A percentile compares a stretch with the other conserved stretches of the same genome.
Evolutionary conservation across 2,113 vertebrate genomes (phyloP).

Genomic region (Poeciliopsis prolifica): DNA sequence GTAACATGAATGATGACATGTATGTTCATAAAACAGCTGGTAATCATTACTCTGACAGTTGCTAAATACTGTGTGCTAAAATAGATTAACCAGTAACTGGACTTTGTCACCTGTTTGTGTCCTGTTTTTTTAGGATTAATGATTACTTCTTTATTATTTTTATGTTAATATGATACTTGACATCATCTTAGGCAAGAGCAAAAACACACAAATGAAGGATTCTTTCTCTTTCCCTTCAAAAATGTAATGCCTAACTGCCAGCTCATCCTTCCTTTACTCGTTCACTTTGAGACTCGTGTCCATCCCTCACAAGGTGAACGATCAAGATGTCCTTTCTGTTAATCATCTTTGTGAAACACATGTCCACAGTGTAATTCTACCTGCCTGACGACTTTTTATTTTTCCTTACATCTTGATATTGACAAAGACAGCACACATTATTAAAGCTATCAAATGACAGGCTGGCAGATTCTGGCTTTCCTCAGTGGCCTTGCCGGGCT

Average conservation of each 20-base stretch:
- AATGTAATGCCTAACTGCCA: conserved; percentile 66
- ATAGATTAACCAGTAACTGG: conserved; percentile 60
- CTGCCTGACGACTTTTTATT: conserved; percentile 37
- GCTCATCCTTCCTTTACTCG: conserved; percentile 26
- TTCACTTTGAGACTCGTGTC: conserved; percentile 32
- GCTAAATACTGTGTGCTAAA: conserved; percentile 27
- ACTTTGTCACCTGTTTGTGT: conserved; percentile 64
- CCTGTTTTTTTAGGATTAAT: conserved; percentile 55
- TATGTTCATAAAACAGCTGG: conserved; percentile 21
- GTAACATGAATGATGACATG: conserved; percentile 17
- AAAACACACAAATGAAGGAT: conserved; percentile 5
- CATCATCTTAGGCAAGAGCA: conserved; percentile 34
- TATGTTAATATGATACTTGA: conserved; percentile 70
- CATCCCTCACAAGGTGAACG: conserved; percentile 30
- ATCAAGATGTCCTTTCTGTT: conserved; percentile 58
- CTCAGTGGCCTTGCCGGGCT: conserved; percentile 85
- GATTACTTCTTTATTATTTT: conserved; percentile 61
- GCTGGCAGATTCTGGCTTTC: conserved; percentile 87
- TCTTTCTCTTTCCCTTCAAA: background rate
- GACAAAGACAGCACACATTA: conserved; percentile 19
- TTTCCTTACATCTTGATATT: conserved; percentile 19
- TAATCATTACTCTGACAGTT: conserved; percentile 44
- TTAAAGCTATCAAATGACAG: conserved; percentile 76
- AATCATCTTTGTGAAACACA: conserved; percentile 77
- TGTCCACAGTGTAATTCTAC: conserved; percentile 73